Evolutionary conservation across 2,888 invertebrate genomes (phyloP).

Genomic region (Cistogaster globosa): DNA sequence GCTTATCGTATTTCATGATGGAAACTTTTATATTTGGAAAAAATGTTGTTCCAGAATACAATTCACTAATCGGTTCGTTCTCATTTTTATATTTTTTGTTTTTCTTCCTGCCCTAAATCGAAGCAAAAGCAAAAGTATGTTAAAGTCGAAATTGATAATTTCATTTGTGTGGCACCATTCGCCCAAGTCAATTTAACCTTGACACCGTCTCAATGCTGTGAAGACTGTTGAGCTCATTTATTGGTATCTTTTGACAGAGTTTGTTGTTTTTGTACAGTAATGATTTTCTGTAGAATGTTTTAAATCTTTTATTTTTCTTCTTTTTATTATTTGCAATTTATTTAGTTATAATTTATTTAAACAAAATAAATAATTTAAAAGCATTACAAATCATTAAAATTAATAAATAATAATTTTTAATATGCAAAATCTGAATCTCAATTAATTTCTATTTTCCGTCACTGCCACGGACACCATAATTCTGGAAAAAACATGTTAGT

Average conservation of each 20-base stretch:
- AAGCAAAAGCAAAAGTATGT: background rate
- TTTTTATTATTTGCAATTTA: background rate
- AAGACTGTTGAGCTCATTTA: slow-evolving; percentile 7
- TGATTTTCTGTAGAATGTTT: background rate
- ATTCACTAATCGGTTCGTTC: slow-evolving; percentile 30
- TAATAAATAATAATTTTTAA: too few relatives aligned
- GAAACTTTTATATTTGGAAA: too few relatives aligned
- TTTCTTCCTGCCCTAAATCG: background rate
- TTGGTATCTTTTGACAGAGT: background rate
- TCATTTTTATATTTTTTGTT: background rate
- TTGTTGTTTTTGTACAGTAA: background rate
- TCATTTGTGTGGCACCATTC: slow-evolving; percentile 34
- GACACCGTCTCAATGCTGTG: slow-evolving; percentile 42
- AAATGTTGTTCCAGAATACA: background rate
- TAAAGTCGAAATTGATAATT: slow-evolving; percentile 49
- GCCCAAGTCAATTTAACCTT: slow-evolving; percentile 45
- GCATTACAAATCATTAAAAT: too few relatives aligned
- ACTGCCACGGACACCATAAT: too few relatives aligned
- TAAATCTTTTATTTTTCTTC: background rate
- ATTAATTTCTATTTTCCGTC: too few relatives aligned
- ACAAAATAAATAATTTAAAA: too few relatives aligned
- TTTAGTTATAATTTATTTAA: too few relatives aligned
- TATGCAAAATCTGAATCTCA: too few relatives aligned
- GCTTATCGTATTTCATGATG: background rate
- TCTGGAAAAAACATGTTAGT: too few relatives aligned